These are phyloP conservation scores for Silurus aristotelis DNA, from an alignment of 2,797 vertebrate species.

Conservation along the genomic window DNA sequence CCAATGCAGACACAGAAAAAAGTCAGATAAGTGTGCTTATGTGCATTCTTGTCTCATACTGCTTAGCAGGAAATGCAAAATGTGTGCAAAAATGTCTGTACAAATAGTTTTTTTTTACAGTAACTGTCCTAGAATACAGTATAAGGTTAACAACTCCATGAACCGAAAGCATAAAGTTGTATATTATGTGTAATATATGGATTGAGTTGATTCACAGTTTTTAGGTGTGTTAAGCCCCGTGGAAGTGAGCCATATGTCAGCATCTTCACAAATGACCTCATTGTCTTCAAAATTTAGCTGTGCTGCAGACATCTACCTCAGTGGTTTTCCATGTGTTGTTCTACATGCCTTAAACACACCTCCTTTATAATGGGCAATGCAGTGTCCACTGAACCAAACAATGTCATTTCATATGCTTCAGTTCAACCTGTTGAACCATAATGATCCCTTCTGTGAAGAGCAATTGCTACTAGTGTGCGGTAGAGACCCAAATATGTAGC, in stretches of 20 bases:
- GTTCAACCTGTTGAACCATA: constrained; percentile 3
- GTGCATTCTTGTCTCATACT: not conserved
- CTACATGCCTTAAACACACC: not conserved
- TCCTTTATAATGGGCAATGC: not conserved
- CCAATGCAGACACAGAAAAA: not conserved
- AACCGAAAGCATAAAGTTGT: not conserved
- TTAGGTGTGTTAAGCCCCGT: not conserved
- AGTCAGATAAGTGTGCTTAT: constrained; percentile 8
- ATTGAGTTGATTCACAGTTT: constrained; percentile 9
- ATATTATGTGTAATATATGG: not conserved
- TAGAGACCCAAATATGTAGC: constrained; percentile 24
- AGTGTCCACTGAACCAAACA: constrained; percentile 1
- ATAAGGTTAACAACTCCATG: not conserved
- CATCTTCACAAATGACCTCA: constrained; percentile 40
- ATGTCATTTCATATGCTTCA: not conserved
- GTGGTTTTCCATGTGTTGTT: constrained; percentile 12
- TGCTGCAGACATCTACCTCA: constrained; percentile 29
- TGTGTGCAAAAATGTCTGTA: not conserved
- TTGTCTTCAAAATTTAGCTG: constrained; percentile 32
- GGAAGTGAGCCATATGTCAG: constrained; percentile 47
- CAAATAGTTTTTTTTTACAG: not conserved
- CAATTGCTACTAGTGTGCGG: constrained; percentile 26
- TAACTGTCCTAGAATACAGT: not conserved
- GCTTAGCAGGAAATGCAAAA: not conserved
- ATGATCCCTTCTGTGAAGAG: constrained; percentile 20